Evolutionary conservation across 2,888 invertebrate species (phyloP).

Genomic region (Glyphotaelius pellucidus): DNA sequence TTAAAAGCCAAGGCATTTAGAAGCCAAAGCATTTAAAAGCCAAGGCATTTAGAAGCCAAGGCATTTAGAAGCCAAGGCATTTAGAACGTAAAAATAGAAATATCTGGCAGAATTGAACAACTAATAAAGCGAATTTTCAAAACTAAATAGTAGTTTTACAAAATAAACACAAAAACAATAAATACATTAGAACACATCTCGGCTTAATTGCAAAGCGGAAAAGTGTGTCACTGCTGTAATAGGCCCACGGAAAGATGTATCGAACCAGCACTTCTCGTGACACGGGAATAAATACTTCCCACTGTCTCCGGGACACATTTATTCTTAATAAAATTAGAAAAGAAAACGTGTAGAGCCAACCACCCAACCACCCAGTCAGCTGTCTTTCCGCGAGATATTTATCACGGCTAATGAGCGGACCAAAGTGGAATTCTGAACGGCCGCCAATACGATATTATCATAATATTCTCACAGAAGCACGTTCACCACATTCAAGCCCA

Average conservation of each 20-base stretch:
- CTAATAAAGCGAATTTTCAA: not conserved
- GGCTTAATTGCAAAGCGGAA: not conserved
- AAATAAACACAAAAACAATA: not conserved
- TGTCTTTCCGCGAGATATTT: slow-evolving; percentile 59
- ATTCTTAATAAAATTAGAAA: slow-evolving; percentile 48
- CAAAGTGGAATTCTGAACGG: slow-evolving; percentile 29
- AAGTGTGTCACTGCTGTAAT: not conserved
- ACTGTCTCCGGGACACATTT: slow-evolving; percentile 23
- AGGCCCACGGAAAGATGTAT: not conserved
- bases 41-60: too few relatives aligned
- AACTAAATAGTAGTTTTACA: not conserved
- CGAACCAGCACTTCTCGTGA: not conserved
- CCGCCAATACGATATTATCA: slow-evolving; percentile 32
- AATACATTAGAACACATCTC: not conserved
- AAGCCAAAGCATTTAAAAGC: too few relatives aligned
- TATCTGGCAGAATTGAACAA: not conserved
- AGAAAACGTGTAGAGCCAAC: slow-evolving; percentile 5
- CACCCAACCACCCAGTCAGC: slow-evolving; percentile 38
- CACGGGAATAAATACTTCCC: slow-evolving; percentile 29
- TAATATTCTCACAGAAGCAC: not conserved
- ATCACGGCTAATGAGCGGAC: slow-evolving; percentile 62
- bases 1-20: too few relatives aligned
- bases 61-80: not conserved
- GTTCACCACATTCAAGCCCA: not conserved
- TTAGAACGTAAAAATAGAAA: not conserved